A percentile compares a stretch with the other conserved stretches of the same genome.
Evolutionary conservation across 2,888 invertebrate genomes (phyloP).

Genomic region (Caenorhabditis sp.): DNA sequence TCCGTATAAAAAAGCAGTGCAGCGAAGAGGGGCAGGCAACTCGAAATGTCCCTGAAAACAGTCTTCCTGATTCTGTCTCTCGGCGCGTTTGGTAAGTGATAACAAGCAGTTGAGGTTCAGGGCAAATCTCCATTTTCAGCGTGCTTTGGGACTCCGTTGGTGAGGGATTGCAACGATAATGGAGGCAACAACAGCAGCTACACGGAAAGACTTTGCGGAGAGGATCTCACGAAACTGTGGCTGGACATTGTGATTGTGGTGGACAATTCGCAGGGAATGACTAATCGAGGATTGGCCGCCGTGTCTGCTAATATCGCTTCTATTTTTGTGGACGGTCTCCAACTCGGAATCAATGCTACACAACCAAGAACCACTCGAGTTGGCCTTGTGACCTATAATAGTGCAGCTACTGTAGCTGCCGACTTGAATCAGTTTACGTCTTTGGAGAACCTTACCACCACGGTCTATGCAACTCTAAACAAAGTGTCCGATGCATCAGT

Average conservation of each 20-base stretch:
- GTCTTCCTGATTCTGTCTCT: neutral
- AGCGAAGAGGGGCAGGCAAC: no score
- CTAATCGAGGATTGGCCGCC: constrained; percentile 10
- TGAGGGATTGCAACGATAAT: neutral
- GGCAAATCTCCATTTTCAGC: neutral
- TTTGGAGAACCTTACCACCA: constrained; percentile 16
- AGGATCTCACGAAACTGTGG: constrained; percentile 38
- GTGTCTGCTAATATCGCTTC: constrained; percentile 30
- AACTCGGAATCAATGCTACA: constrained; percentile 4
- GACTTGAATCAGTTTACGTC: constrained; percentile 30
- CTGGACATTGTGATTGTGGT: constrained; percentile 50
- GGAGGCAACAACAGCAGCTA: no score
- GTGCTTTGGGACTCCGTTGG: neutral
- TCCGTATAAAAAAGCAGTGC: no score
- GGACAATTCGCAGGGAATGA: constrained; percentile 56
- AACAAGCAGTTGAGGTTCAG: neutral
- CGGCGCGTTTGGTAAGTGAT: constrained; percentile 2
- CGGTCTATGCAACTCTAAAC: neutral
- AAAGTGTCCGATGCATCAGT: constrained; percentile 3
- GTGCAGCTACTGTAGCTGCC: constrained; percentile 5
- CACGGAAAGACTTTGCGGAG: constrained; percentile 32
- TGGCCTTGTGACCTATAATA: constrained; percentile 46
- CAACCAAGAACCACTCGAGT: constrained; percentile 39
- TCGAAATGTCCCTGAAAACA: no score
- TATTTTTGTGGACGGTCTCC: constrained; percentile 12